Evolutionary conservation across 2,113 vertebrate genomes (phyloP).

Genomic region (Anthoscopus minutus): DNA sequence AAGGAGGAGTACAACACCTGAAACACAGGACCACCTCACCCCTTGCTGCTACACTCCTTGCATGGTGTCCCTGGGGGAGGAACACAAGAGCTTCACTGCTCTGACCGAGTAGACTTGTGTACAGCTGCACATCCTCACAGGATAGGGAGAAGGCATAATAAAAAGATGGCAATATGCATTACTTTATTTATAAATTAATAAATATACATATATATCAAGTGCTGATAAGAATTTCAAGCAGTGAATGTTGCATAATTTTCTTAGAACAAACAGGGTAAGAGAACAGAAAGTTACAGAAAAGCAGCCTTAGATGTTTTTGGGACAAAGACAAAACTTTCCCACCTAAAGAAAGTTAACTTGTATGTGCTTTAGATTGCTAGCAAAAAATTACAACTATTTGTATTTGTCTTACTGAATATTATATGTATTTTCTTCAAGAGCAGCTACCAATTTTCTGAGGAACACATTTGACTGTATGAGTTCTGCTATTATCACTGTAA

Average conservation of each 20-base stretch:
- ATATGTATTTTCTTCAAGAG: neutral
- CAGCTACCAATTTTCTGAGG: neutral
- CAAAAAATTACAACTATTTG: neutral
- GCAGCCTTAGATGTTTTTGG: neutral
- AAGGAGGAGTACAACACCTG: conserved; percentile 46
- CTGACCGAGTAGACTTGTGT: conserved; percentile 74
- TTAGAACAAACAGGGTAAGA: neutral
- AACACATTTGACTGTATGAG: neutral
- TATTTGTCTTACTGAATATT: neutral
- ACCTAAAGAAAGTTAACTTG: neutral
- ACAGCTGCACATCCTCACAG: conserved; percentile 74
- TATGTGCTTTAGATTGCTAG: neutral
- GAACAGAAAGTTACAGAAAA: neutral
- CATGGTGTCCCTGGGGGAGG: conserved; percentile 71
- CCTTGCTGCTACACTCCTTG: conserved; percentile 70
- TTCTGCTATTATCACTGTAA: neutral
- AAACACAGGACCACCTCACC: conserved; percentile 75
- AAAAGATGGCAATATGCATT: conserved; percentile 24
- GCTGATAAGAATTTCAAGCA: neutral
- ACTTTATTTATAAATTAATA: neutral
- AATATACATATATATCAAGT: neutral
- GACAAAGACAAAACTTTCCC: neutral
- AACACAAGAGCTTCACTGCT: conserved; percentile 75
- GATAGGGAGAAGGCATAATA: conserved; percentile 46
- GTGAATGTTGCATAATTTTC: neutral